Evolutionary conservation across 2,888 invertebrate genomes (phyloP), one percentile per base, ranked within the genome.

Genomic region (Aspidapion aeneum): DNA sequence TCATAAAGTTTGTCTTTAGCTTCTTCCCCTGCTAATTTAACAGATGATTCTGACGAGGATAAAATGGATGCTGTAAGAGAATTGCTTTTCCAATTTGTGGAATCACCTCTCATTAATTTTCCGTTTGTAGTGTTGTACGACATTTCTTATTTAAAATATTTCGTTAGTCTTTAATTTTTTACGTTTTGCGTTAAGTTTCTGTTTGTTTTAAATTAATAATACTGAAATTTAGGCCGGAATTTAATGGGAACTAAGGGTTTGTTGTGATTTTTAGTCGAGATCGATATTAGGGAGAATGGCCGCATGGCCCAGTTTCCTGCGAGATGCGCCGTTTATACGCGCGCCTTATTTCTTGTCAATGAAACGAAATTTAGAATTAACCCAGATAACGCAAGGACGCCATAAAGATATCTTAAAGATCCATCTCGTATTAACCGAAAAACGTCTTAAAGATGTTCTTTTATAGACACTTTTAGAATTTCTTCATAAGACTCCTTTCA

Each of bases 1-100:
- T 91, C 91, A 82, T 90, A 90, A 62, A 90, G 82, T 72, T 87
- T 85, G 78, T 90, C 90, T 74, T 86, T 86, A 64, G 85, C 84
- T 69, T 86, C 85, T 61, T 86, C 85, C 1, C 85, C 86, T 18
- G 86, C 86, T 71, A 90, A 84, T 78, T 87, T 89, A 55, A 90
- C 83, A 76, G 86, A 87, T 77, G 77, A 74, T 58, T 87, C 87
- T 57, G 79, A 74, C 35, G 75, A 69, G 35, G 63, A 35, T 19
- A 65, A 20, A 18, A 59, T 49, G 18, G 59, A 52, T 17, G 52
- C 19, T 20, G 76, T 74, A 12, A 35, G 35, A 9, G 70, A 70
- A 5, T 71, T 67, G 3, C 70, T 70, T 63, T 71, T 70, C 75
- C 76, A 74, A 68, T 76, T 72, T 57, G 69, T 68, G 16, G 73